phyloP scores from a whole-genome alignment of 2,797 vertebrate species.

The Varecia variegata region DNA sequence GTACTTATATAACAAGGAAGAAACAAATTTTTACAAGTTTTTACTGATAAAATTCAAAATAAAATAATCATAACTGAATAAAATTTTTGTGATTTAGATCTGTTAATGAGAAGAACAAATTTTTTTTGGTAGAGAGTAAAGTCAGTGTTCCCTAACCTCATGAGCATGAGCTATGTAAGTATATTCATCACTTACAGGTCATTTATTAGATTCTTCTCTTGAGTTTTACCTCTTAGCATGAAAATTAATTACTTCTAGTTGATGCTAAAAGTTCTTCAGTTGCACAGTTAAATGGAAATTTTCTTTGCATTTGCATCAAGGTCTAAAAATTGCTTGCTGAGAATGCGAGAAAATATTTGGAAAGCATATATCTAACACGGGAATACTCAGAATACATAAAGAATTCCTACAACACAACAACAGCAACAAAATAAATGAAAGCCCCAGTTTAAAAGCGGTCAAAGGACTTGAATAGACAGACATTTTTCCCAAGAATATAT shows the following conservation, averaged over 20 bases:
- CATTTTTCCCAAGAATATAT: not conserved
- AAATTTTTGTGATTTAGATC: not conserved
- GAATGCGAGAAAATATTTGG: not conserved
- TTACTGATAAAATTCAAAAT: not conserved
- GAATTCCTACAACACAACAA: not conserved
- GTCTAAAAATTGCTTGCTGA: not conserved
- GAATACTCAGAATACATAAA: not conserved
- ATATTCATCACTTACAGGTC: not conserved
- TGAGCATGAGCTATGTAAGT: not conserved
- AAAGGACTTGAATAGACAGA: not conserved
- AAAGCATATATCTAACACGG: not conserved
- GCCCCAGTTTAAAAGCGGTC: not conserved
- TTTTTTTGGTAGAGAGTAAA: not conserved
- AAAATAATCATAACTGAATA: not conserved
- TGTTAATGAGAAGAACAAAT: not conserved
- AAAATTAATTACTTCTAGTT: not conserved
- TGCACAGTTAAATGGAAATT: not conserved
- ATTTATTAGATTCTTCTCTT: not conserved
- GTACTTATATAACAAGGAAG: not conserved
- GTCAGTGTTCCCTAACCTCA: not conserved
- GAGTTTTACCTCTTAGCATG: not conserved
- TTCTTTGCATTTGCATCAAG: not conserved
- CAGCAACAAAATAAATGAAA: not conserved
- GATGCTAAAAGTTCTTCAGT: not conserved
- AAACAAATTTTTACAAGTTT: not conserved